A percentile compares a stretch with the other conserved stretches of the same genome.
Evolutionary conservation across 2,113 vertebrate genomes (phyloP).

Genomic region (Ranitomeya imitator): DNA sequence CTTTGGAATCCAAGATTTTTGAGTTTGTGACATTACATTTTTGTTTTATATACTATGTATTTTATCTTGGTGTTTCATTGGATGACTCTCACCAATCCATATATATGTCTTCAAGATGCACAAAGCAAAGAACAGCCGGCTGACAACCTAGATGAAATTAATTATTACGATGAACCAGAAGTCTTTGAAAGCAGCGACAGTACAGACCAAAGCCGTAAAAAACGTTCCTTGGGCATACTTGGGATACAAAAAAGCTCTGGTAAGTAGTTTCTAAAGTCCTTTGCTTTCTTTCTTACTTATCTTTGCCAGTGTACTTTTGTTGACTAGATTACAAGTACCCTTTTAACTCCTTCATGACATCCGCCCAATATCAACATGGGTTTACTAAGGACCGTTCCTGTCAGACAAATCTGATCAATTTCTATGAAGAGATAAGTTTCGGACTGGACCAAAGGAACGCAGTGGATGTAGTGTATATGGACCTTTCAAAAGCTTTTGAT

Average conservation of each 20-base stretch:
- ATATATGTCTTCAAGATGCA: neutral
- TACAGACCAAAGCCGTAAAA: neutral
- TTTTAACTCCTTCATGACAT: no score
- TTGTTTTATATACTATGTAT: neutral
- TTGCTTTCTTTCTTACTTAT: neutral
- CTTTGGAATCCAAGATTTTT: neutral
- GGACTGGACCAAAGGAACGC: no score
- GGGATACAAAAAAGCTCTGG: neutral
- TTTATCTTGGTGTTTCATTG: neutral
- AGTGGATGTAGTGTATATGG: no score
- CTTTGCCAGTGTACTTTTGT: neutral
- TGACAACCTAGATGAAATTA: neutral
- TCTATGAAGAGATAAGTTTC: no score
- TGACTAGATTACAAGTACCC: neutral
- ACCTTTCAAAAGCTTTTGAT: no score
- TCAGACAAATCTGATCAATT: no score
- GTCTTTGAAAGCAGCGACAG: slow-evolving; percentile 37
- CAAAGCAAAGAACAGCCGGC: neutral
- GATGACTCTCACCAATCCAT: neutral
- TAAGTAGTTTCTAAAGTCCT: neutral
- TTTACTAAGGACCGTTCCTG: no score
- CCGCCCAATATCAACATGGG: no score
- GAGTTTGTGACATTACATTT: neutral
- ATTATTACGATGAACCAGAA: slow-evolving; percentile 17
- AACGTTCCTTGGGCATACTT: neutral